Evolutionary conservation across 2,888 invertebrate species (phyloP).

Genomic region (Amiota communis): DNA sequence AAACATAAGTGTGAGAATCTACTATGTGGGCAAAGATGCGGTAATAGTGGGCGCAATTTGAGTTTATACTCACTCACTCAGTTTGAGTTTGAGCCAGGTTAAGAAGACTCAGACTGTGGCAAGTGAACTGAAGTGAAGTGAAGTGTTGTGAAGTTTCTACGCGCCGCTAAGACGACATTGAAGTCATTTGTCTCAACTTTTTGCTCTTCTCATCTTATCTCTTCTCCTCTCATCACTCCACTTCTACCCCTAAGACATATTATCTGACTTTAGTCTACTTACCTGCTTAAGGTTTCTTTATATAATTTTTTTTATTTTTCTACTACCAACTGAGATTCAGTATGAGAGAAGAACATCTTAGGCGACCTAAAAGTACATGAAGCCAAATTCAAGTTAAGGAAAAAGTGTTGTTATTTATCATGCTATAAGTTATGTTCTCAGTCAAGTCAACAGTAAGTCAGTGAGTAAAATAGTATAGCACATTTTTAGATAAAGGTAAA

Average conservation of each 20-base stretch:
- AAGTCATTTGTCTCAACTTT: slow-evolving; percentile 60
- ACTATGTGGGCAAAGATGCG: background rate
- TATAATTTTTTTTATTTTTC: background rate
- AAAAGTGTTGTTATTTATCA: slow-evolving; percentile 62
- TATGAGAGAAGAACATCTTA: too few relatives aligned
- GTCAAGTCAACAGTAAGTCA: slow-evolving; percentile 42
- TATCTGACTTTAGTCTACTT: slow-evolving; percentile 32
- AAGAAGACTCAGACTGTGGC: background rate
- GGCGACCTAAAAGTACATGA: too few relatives aligned
- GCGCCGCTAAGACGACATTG: slow-evolving; percentile 39
- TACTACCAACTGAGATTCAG: too few relatives aligned
- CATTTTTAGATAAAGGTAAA: slow-evolving; percentile 53
- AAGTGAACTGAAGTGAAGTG: background rate
- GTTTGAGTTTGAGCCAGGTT: background rate
- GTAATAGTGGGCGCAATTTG: slow-evolving; percentile 15
- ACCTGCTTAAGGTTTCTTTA: background rate
- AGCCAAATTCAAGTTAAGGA: background rate
- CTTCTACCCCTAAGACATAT: slow-evolving; percentile 44
- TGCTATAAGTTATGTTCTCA: slow-evolving; percentile 67
- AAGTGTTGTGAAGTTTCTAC: slow-evolving; percentile 5
- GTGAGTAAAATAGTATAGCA: slow-evolving; percentile 39
- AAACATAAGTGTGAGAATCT: background rate
- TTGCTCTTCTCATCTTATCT: background rate
- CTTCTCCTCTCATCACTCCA: background rate
- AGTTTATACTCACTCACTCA: background rate